Percentiles rank a stretch among this genome's conserved stretches.
Evolutionary conservation across 2,113 vertebrate species (phyloP).

Genomic region (Noctilio leporinus): DNA sequence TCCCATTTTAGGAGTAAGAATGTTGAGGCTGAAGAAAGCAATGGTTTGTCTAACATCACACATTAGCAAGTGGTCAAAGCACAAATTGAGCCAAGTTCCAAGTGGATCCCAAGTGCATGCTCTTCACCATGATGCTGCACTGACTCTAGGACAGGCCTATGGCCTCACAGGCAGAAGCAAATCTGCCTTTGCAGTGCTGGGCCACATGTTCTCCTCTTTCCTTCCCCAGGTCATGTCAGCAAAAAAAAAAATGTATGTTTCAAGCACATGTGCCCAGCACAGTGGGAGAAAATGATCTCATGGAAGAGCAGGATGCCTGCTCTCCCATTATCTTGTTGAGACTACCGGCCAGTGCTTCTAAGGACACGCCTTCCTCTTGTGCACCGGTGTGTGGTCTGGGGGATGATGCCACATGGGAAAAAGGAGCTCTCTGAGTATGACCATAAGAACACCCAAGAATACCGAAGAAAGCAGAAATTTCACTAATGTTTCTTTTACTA

Average conservation of each 20-base stretch:
- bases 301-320: not conserved
- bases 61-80: not conserved
- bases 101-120: not conserved
- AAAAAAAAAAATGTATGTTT: no score
- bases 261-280: not conserved
- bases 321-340: not conserved
- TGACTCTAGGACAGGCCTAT: accelerated
- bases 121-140: not conserved
- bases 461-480: not conserved
- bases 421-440: not conserved
- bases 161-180: not conserved
- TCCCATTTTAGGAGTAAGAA: not conserved
- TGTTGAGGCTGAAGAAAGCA: not conserved
- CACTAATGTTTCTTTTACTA: not conserved
- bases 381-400: not conserved
- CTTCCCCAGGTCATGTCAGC: not conserved
- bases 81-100: not conserved
- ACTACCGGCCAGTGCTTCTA: not conserved
- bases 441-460: not conserved
- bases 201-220: not conserved
- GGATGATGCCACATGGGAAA: not conserved
- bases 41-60: not conserved
- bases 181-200: no score
- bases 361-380: not conserved
- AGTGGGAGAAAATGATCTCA: not conserved